Evolutionary conservation across 2,888 invertebrate species (phyloP).

Genomic region (Meiosimyza decipiens): DNA sequence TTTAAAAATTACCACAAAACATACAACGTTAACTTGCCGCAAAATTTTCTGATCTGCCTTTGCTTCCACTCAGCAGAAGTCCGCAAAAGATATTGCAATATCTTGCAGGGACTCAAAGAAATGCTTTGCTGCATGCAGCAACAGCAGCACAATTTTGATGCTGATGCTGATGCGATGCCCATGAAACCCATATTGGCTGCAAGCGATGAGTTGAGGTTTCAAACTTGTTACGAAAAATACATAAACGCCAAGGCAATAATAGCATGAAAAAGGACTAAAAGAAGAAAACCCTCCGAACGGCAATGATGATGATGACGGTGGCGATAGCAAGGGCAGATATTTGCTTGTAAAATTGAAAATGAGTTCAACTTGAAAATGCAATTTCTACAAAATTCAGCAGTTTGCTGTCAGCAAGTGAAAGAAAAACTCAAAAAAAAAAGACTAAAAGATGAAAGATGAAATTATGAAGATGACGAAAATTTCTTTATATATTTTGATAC

Average conservation of each 20-base stretch:
- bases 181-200: constrained; percentile 11
- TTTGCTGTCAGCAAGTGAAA: background rate
- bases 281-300: background rate
- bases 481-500: background rate
- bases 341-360: constrained; percentile 3
- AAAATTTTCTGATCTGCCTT: too few relatives aligned
- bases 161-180: background rate
- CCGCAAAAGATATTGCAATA: background rate
- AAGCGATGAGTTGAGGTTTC: background rate
- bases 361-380: constrained; percentile 13
- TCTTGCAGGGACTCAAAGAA: background rate
- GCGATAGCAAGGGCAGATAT: background rate
- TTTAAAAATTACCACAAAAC: too few relatives aligned
- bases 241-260: background rate
- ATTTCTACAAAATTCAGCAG: background rate
- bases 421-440: background rate
- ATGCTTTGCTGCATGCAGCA: background rate
- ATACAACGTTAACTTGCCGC: too few relatives aligned
- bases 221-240: background rate
- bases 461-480: constrained; percentile 10
- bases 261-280: background rate
- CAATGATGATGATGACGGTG: constrained; percentile 1
- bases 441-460: background rate
- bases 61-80: too few relatives aligned
- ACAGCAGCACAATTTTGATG: background rate